Evolutionary conservation across 2,888 invertebrate genomes (phyloP).

Genomic region (Nebria brevicollis): DNA sequence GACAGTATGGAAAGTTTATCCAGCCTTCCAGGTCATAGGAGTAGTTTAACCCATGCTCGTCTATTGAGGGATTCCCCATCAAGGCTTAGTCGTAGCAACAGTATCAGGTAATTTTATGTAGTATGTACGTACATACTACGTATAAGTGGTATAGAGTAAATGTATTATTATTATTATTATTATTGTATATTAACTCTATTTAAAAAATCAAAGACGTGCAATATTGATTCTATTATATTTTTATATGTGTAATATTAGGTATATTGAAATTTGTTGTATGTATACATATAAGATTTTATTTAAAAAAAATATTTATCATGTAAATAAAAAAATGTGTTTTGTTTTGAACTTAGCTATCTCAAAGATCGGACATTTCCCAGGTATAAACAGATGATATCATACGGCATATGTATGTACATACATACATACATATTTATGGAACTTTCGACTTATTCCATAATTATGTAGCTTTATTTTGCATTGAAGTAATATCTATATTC

Average conservation of each 20-base stretch:
- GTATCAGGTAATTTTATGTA: constrained; percentile 76
- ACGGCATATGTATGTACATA: constrained; percentile 32
- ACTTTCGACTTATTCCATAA: constrained; percentile 22
- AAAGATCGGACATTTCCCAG: constrained; percentile 94
- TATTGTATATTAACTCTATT: constrained; percentile 56
- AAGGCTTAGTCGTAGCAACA: constrained; percentile 88
- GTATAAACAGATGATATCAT: constrained; percentile 66
- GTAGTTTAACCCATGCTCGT: constrained; percentile 78
- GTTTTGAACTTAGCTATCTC: constrained; percentile 75
- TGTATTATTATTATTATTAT: no score
- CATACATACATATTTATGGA: constrained; percentile 20
- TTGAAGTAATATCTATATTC: constrained; percentile 7
- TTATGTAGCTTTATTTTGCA: constrained; percentile 40
- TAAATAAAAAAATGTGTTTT: constrained; percentile 28
- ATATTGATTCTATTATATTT: no score
- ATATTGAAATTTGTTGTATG: no score
- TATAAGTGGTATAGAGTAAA: no score
- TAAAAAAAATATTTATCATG: not conserved
- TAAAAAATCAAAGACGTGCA: no score
- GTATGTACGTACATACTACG: no score
- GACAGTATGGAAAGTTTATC: constrained; percentile 88
- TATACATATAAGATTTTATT: not conserved
- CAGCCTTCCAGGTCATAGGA: constrained; percentile 66
- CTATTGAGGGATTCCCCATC: constrained; percentile 76
- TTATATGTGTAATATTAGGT: no score